These are phyloP conservation scores for Antrozous pallidus DNA, from an alignment of 2,797 vertebrate genomes.

Conservation along the genomic window DNA sequence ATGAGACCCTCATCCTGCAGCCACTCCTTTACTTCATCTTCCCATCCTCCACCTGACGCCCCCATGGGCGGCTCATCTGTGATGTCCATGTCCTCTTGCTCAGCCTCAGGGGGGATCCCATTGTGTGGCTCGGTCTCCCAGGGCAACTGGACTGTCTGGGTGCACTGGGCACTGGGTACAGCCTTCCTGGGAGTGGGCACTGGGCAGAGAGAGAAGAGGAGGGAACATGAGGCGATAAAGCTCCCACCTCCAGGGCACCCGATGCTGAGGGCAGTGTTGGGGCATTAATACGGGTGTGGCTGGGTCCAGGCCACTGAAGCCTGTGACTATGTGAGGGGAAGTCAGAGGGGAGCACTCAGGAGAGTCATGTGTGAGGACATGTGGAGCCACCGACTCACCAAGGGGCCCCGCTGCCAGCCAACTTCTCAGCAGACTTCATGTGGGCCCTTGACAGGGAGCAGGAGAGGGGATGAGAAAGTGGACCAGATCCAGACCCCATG, in stretches of 20 bases:
- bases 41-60: not conserved
- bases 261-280: too few relatives aligned
- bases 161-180: not conserved
- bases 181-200: too few relatives aligned
- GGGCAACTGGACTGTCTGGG: not conserved
- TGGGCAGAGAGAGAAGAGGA: too few relatives aligned
- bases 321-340: too few relatives aligned
- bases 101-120: constrained; percentile 16
- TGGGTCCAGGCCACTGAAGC: too few relatives aligned
- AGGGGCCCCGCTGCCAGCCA: too few relatives aligned
- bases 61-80: constrained; percentile 55
- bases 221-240: too few relatives aligned
- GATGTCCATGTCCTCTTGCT: constrained; percentile 69
- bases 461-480: not conserved
- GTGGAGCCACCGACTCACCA: accelerated
- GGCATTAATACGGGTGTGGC: too few relatives aligned
- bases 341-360: not conserved
- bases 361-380: not conserved
- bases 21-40: not conserved
- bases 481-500: not conserved
- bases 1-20: not conserved
- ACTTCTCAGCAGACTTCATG: not conserved
- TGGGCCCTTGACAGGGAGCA: not conserved
- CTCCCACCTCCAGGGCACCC: too few relatives aligned
- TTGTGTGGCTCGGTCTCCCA: not conserved